Evolutionary conservation across 2,797 vertebrate genomes (phyloP), one percentile per base, ranked within the genome.

Genomic region (Anomalospiza imberbis): DNA sequence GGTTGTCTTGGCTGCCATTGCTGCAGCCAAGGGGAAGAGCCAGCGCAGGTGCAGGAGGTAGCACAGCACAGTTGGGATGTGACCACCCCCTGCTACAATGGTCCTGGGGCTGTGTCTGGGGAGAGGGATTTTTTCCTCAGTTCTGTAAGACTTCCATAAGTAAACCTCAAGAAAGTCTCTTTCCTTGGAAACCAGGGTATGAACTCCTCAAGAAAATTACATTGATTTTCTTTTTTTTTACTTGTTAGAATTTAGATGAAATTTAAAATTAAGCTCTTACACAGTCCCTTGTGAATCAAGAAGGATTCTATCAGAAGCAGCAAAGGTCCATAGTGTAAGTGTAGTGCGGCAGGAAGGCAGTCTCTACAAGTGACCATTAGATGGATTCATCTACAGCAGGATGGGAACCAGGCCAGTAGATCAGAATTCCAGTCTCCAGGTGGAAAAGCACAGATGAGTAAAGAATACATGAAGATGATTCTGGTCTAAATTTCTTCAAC

Each of bases 21-120:
- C 19, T 77, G 34, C 19, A 58, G 19, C 31, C 6, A 10, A 75
- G 18, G 7, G 5, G 13, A 80, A 84, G 36, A 84, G 51, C 9
- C n/a, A 42, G 34, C 0, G 1, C 1, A 5, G 22, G 12, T 36
- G 31, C 29, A 68, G 58, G 11, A 34, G 10, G 11, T 21, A 47
- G 17, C 5, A 22, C 0, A 0, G 17, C 63, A 57, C 8, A 32
- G 7, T 6, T 0, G 0, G 26, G 9, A 57, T 8, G 31, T 31
- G 34, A 1, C 38, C 2, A 2, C 13, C 5, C 5, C 1, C 24
- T 76, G 18, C 63, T 87, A 32, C 1, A 2, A 3, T 40, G 16
- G 36, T 71, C 40, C 48, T 60, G 34, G 12, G 26, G 38, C 21
- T 48, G 17, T 47, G 17, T 26, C 40, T 82, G 47, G 51, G 25